Evolutionary conservation across 2,113 vertebrate genomes (phyloP), one percentile per base, ranked within the genome.

Genomic region (Emydocephalus ijimae): DNA sequence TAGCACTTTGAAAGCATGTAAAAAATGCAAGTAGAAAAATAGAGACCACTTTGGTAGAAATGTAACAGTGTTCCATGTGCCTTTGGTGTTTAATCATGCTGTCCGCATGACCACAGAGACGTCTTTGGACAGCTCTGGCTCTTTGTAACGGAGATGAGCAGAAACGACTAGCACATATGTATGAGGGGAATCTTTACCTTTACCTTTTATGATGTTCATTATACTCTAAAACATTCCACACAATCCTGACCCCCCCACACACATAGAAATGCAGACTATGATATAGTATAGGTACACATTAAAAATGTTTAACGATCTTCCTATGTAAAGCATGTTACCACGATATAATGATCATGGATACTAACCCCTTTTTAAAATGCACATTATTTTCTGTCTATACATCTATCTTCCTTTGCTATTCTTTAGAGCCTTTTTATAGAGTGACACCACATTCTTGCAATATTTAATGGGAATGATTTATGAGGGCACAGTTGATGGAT

Each of bases 391-490:
- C n/a, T 91, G 5, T 93, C 55, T 89, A 93, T 94, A 89, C n/a
- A 43, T 91, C 21, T 74, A 2, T 20, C 23, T 92, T 81, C 92
- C 86, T 95, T 93, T 93, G 93, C 29, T 14, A 48, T 89, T 91
- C 85, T 92, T 92, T 90, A 93, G 15, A 55, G 45, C 24, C 20
- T 95, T 95, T 93, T 93, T 74, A 85, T 48, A 92, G 0, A 92
- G 39, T 2, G 15, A 56, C 0, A 0, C 0, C 57, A 0, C 64
- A 87, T 93, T 95, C 93, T 0, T 1, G 20, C 56, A 95, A 59
- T 93, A 95, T 92, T 94, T 93, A 93, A 29, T 88, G 74, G 39
- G 45, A 95, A 94, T 54, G 10, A 91, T 69, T 95, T 96, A 89
- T 94, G 86, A 95, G 81, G 85, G 93, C 74, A 91, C 1, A 90